A percentile compares a stretch with the other conserved stretches of the same genome.
phyloP scores from a whole-genome alignment of 2,113 vertebrate species.

The Trinectes maculatus region DNA sequence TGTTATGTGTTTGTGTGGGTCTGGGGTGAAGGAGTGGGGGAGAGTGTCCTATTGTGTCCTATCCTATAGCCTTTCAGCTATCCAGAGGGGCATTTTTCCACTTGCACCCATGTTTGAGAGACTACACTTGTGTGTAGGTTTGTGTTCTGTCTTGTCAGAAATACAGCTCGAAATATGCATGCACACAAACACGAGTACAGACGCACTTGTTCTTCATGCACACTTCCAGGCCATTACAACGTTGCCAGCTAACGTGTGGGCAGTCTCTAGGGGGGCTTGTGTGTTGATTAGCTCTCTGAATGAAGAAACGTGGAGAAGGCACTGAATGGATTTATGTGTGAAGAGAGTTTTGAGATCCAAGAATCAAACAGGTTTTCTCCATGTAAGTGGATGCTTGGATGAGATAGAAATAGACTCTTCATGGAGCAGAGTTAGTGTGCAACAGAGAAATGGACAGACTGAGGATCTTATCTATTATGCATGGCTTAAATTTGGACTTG shows the following conservation, averaged over 20 bases:
- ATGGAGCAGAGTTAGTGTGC: background rate
- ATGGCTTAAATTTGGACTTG: conserved; percentile 25
- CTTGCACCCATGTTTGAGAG: background rate
- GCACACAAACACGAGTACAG: background rate
- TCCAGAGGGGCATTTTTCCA: too few relatives aligned
- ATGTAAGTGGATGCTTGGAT: background rate
- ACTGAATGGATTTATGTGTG: background rate
- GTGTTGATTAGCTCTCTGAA: conserved; percentile 35
- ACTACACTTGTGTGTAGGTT: conserved; percentile 15
- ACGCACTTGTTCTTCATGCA: too few relatives aligned
- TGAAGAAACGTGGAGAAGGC: conserved; percentile 16
- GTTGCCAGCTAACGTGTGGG: conserved; percentile 18
- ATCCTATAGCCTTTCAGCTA: too few relatives aligned
- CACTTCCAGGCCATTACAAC: background rate
- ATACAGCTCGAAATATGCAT: background rate
- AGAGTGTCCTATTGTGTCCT: too few relatives aligned
- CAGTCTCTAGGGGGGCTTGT: conserved; percentile 11
- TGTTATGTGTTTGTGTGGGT: background rate
- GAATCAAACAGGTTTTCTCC: background rate
- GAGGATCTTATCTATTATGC: conserved; percentile 37
- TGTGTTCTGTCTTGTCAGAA: conserved; percentile 8
- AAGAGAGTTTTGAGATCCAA: background rate
- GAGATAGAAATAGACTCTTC: background rate
- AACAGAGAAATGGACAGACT: conserved; percentile 3
- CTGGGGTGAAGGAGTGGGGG: too few relatives aligned